A percentile compares a stretch with the other conserved stretches of the same genome.
Conservation (phyloP, 1,140 invertebrate genomes). For the Notospermus geniculatus region DNA sequence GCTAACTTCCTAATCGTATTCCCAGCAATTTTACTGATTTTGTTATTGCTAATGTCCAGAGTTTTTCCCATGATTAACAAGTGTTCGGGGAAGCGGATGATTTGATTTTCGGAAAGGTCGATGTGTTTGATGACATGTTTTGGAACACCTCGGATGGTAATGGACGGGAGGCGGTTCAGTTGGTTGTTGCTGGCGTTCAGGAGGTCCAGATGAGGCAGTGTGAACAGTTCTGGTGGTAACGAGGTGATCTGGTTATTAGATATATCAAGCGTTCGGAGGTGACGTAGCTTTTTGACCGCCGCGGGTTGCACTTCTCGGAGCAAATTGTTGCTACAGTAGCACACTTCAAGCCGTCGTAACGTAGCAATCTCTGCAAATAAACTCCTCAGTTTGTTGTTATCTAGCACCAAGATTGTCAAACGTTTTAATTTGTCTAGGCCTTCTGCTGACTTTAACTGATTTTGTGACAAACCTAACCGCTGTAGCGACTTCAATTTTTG, state of each 20-base stretch:
- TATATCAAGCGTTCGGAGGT: conserved; percentile 38
- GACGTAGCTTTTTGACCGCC: conserved; percentile 37
- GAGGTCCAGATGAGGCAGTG: conserved; percentile 37
- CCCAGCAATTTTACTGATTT: conserved; percentile 39
- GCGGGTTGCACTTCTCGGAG: conserved; percentile 31
- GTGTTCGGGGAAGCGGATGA: conserved; percentile 46
- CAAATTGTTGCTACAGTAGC: conserved; percentile 37
- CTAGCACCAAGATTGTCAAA: conserved; percentile 43
- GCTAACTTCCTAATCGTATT: conserved; percentile 36
- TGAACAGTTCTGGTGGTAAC: conserved; percentile 45
- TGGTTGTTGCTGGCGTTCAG: conserved; percentile 47
- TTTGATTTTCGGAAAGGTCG: conserved; percentile 46
- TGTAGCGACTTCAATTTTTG: conserved; percentile 34
- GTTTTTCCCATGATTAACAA: conserved; percentile 36
- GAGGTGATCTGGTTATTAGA: conserved; percentile 44
- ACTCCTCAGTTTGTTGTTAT: conserved; percentile 40
- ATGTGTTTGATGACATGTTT: conserved; percentile 34
- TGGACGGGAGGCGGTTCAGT: conserved; percentile 42
- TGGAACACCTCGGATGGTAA: conserved; percentile 39
- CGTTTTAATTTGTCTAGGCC: conserved; percentile 42
- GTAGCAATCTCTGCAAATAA: conserved; percentile 37
- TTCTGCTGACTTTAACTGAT: conserved; percentile 35
- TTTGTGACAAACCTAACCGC: conserved; percentile 40
- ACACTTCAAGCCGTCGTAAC: conserved; percentile 38
- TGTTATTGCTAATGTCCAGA: conserved; percentile 43